Conservation (phyloP, 2,888 invertebrate species). For the Agriotes lineatus region DNA sequence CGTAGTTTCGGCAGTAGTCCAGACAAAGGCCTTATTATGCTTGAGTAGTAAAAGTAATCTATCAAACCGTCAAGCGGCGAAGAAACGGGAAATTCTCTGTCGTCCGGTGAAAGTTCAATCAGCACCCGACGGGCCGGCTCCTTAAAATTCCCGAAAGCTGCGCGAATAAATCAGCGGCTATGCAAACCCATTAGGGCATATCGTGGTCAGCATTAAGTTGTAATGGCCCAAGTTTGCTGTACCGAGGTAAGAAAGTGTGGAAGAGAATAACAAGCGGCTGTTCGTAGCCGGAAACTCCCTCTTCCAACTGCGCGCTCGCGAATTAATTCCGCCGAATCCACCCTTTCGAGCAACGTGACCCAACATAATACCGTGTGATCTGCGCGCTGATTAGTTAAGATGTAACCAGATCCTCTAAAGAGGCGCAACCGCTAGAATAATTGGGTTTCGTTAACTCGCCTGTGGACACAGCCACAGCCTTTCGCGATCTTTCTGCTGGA, state of each 20-base stretch:
- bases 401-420: constrained; percentile 10
- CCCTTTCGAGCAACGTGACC: constrained; percentile 26
- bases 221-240: neutral
- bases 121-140: neutral
- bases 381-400: constrained; percentile 18
- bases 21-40: no score
- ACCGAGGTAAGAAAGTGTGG: neutral
- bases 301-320: constrained; percentile 9
- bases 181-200: neutral
- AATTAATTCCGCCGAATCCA: constrained; percentile 26
- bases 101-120: neutral
- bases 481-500: no score
- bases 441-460: no score
- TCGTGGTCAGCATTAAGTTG: neutral
- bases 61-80: neutral
- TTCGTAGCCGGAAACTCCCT: neutral
- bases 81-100: neutral
- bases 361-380: constrained; percentile 24
- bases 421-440: neutral
- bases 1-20: no score
- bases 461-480: no score
- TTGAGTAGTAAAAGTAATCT: neutral
- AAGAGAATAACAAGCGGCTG: constrained; percentile 1
- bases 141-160: neutral
- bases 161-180: neutral